Base-by-base conservation (phyloP, 2,888 invertebrate genomes). In the Frankliniella fusca region DNA sequence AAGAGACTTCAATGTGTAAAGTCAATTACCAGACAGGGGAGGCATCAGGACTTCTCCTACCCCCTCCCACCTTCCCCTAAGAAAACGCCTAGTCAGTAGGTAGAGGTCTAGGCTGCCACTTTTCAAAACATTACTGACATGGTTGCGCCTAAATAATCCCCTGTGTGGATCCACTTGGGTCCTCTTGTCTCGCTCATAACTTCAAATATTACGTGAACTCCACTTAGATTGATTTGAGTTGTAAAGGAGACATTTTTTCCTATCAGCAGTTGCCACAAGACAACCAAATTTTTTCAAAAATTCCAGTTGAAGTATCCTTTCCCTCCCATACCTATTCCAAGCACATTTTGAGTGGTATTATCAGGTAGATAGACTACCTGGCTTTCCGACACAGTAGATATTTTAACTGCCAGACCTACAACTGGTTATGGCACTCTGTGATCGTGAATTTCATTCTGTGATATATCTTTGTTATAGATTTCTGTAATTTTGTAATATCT, bases 401-500 rank as follows among this genome's bases (percentile, higher is more conserved):
- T 12, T 27, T 76, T 76, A 12, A 10, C 23, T 76, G 23, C 27
- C n/a, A 9, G 1, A 23, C 27, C 27, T 27, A 23, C 23, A 12
- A 2, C 70, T 12, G 27, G 23, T 27, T 27, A 27, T 23, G 70
- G 70, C 70, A 76, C 27, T 23, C 70, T 76, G 70, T 76, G 70
- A 76, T 76, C 70, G 70, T 76, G 12, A 76, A 76, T 76, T 23
- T 76, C 70, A 27, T 76, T 76, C 70, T 76, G 70, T 76, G 70
- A 76, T 76, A 76, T 76, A 23, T 27, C 12, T 76, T 76, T 76
- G 70, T 76, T 76, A 23, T 76, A 27, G 70, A 27, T 76, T 76
- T 76, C 70, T 76, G 70, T 76, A 76, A 76, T 76, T 76, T 76
- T 76, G 70, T 76, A 76, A 27, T 76, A 23, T 20, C 18, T 61